Evolutionary conservation across 2,888 invertebrate genomes (phyloP), one percentile per base, ranked within the genome.

Genomic region (Digitonthophagus gazella): DNA sequence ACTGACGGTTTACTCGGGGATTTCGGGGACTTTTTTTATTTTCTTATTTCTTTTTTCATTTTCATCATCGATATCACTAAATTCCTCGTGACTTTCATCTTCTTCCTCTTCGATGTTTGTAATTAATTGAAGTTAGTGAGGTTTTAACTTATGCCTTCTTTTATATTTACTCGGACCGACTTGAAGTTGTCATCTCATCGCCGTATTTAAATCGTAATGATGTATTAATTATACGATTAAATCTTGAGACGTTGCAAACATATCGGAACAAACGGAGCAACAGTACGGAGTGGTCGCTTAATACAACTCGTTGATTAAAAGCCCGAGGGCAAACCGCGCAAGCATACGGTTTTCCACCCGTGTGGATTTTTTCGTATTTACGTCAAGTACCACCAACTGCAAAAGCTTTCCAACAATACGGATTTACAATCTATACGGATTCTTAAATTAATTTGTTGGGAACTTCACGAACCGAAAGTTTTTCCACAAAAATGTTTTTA

Each of bases 321-420:
- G 94, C 94, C 70, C 93, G 88, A 15, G 93, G 92, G 76, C 94
- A 94, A 58, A 94, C 93, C 0, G 93, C 92, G 79, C 94, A 94
- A 5, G 92, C 93, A 78, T 94, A 94, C 0, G 94, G 94, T 78
- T 94, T 94, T 78, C 93, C 93, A 18, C 91, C 93, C 0, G 94
- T 94, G 76, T 94, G 94, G 76, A 94, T 94, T 6, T 94, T 85
- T 78, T 94, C 94, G 79, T 94, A 93, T 78, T 94, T 94, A 28
- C 94, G 84, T 58, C 94, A 81, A 1, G 94, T 94, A 18, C 94
- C 94, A 55, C 94, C 94, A 80, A 94, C 94, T 0, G 94, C 94
- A 80, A 94, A 94, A 0, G 93, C 93, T 79, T 94, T 94, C 93
- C 93, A 93, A 79, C 94, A 94, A 82, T 91, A 94, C 6, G n/a